A percentile compares a stretch with the other conserved stretches of the same genome.
These are phyloP conservation scores for Whitmania pigra DNA, from an alignment of 1,140 invertebrate species.

Conservation along the genomic window DNA sequence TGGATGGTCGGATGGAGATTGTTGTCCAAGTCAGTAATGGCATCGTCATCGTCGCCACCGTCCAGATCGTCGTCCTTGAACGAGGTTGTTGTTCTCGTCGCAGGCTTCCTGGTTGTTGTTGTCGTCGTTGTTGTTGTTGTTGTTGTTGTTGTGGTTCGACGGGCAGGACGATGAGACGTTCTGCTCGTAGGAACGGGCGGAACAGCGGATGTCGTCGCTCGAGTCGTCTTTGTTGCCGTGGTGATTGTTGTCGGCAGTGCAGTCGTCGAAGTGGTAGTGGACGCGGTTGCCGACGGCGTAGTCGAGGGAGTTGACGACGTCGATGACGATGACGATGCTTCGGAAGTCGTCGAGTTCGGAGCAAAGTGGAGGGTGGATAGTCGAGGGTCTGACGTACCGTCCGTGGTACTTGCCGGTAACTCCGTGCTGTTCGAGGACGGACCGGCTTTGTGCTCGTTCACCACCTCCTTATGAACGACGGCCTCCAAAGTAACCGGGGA, in stretches of 20 bases:
- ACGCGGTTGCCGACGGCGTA: neutral
- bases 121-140: no score
- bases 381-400: no score
- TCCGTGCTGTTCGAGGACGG: no score
- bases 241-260: neutral
- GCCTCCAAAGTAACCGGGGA: no score
- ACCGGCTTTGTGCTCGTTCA: no score
- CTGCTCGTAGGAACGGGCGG: no score
- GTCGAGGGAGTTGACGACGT: neutral
- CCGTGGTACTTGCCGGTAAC: no score
- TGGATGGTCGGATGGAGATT: neutral
- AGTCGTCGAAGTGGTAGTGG: neutral
- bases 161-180: no score
- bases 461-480: no score
- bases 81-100: neutral
- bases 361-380: neutral
- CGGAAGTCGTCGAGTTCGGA: neutral
- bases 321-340: neutral
- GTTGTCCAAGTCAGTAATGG: slow-evolving; percentile 1
- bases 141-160: neutral
- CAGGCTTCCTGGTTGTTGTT: neutral
- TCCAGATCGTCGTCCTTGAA: neutral
- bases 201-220: no score
- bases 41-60: neutral
- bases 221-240: neutral